phyloP scores from a whole-genome alignment of 2,888 invertebrate genomes.

The Harpalus rubripes region DNA sequence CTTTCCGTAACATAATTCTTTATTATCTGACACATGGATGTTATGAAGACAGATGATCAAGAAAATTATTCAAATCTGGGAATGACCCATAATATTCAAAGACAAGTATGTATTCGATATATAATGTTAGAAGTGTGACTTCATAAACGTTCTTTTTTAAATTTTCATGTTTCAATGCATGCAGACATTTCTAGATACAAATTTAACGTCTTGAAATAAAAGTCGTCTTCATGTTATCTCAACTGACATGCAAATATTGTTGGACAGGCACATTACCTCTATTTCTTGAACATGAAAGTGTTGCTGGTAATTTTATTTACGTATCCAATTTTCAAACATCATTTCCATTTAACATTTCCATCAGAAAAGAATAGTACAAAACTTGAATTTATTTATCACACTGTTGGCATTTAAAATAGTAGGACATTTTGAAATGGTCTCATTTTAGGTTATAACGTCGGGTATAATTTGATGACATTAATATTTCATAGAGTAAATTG shows the following conservation, averaged over 20 bases:
- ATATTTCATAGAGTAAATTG: slow-evolving; percentile 33
- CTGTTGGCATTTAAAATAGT: background rate
- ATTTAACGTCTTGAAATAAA: slow-evolving; percentile 4
- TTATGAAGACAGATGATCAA: too few relatives aligned
- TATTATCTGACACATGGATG: too few relatives aligned
- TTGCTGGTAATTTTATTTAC: slow-evolving; percentile 16
- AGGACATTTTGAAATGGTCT: slow-evolving; percentile 7
- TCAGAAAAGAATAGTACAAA: background rate
- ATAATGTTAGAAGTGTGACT: too few relatives aligned
- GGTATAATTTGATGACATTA: slow-evolving; percentile 13
- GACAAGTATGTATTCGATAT: too few relatives aligned
- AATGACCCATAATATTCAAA: too few relatives aligned
- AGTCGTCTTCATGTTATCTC: slow-evolving; percentile 16
- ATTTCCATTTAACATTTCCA: background rate
- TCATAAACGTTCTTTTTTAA: too few relatives aligned
- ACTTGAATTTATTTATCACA: slow-evolving; percentile 3
- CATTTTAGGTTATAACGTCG: background rate
- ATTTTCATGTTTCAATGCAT: too few relatives aligned
- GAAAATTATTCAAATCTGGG: too few relatives aligned
- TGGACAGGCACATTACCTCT: slow-evolving; percentile 4
- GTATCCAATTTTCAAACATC: slow-evolving; percentile 9
- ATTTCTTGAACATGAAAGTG: background rate
- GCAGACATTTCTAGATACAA: slow-evolving; percentile 25
- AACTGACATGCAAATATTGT: slow-evolving; percentile 24
- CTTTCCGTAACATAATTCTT: too few relatives aligned